Evolutionary conservation across 2,113 vertebrate species (phyloP).

Genomic region (Erpornis zantholeuca): DNA sequence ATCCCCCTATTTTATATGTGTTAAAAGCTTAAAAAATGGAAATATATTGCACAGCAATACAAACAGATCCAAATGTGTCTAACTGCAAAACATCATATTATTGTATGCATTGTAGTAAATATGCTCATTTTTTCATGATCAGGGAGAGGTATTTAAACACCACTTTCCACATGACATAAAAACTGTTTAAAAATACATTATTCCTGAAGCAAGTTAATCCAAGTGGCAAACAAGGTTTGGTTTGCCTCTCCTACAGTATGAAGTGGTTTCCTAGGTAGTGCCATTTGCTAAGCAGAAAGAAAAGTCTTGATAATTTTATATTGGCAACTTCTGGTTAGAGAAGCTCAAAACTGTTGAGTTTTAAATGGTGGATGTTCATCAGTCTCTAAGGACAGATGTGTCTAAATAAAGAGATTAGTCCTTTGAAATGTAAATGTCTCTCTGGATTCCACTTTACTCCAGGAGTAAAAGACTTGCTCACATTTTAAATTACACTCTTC

Average conservation of each 20-base stretch:
- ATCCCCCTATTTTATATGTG: fast-evolving
- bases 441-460: neutral
- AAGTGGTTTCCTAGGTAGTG: neutral
- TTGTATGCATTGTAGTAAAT: neutral
- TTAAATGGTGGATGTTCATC: neutral
- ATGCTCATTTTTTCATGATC: neutral
- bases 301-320: neutral
- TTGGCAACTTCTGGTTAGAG: neutral
- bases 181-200: neutral
- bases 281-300: neutral
- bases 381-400: neutral
- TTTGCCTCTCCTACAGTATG: neutral
- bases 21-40: neutral
- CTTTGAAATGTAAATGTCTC: neutral
- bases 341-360: neutral
- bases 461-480: neutral
- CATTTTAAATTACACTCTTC: neutral
- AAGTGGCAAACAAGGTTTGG: neutral
- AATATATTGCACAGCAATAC: neutral
- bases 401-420: neutral
- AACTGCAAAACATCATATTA: neutral
- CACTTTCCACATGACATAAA: neutral
- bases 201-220: neutral
- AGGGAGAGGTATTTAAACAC: neutral
- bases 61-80: neutral